Evolutionary conservation across 2,797 vertebrate genomes (phyloP), one percentile per base, ranked within the genome.

Genomic region (Sebastes iracundus): DNA sequence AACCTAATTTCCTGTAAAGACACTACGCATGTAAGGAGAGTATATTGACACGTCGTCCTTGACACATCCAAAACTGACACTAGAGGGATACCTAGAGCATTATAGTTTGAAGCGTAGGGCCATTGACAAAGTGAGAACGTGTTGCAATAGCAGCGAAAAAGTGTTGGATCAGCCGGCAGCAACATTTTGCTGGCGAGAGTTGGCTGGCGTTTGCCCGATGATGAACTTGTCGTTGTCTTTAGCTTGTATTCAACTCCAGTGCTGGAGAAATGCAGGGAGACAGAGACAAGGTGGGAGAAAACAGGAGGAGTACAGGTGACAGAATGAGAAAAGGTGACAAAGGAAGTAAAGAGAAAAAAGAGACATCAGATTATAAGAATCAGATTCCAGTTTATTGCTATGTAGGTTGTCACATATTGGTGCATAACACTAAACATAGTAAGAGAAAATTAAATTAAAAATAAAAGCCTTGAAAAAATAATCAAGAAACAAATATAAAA

Each of bases 71-170:
- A 38, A 38, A 38, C 35, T 13, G 12, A 38, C 35, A 13, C 35
- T 13, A 38, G 35, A 38, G 35, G 35, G 35, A 13, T 38, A 38
- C 12, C 12, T 38, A 16, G 13, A 42, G 38, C 38, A 42, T 42
- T 13, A 42, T 42, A 16, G 38, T 42, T 42, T 42, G 13, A 42
- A 42, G 38, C 13, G 13, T 18, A 49, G 16, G 18, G 14, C 42
- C 42, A 16, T 7, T 46, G 42, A 46, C 42, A 14, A 49, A 49
- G 46, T 49, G 46, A 49, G 46, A 49, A 49, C 1, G 46, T 49
- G 18, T 49, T 49, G 18, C 49, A 20, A 95, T 96, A 93, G 95
- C 86, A 84, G 88, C 96, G 97, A 96, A 96, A 96, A 97, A 96
- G 96, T 33, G 32, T 33, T 33, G 32, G 32, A 33, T 33, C 32